Conservation (phyloP, 1,140 invertebrate species). For the Drosophila mauritiana region DNA sequence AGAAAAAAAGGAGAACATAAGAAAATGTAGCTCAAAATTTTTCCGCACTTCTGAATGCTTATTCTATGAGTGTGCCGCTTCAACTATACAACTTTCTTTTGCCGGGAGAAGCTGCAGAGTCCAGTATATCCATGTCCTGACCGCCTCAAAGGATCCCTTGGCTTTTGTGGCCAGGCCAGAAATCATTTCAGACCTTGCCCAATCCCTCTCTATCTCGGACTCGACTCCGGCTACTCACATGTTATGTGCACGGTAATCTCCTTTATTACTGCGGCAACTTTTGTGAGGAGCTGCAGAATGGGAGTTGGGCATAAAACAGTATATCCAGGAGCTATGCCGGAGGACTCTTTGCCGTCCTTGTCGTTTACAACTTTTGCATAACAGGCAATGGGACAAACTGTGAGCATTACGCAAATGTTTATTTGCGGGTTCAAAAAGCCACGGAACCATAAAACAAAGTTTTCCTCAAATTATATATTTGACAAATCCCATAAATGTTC, state of each 20-base stretch:
- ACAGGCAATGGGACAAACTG: conserved; percentile 65
- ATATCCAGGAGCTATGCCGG: conserved; percentile 44
- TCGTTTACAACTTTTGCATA: conserved; percentile 75
- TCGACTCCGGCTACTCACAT: conserved; percentile 51
- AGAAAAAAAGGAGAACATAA: conserved; percentile 1
- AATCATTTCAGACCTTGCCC: conserved; percentile 53
- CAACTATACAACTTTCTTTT: conserved; percentile 17
- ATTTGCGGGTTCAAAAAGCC: conserved; percentile 62
- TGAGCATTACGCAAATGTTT: conserved; percentile 77
- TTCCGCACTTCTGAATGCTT: conserved; percentile 2
- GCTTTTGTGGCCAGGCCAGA: conserved; percentile 44
- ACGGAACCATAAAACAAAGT: conserved; percentile 74
- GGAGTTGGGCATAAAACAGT: conserved; percentile 62
- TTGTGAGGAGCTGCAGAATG: conserved; percentile 22
- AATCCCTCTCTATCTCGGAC: conserved; percentile 16
- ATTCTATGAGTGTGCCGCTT: conserved; percentile 1
- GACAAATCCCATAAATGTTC: conserved; percentile 50
- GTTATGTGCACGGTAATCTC: conserved; percentile 79
- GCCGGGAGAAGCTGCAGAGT: conserved; percentile 23
- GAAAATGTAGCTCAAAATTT: conserved; percentile 29
- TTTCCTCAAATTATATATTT: conserved; percentile 65
- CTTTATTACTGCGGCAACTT: conserved; percentile 82
- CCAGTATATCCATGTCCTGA: conserved; percentile 27
- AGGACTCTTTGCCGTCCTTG: conserved; percentile 18
- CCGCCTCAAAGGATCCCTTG: conserved; percentile 45